Evolutionary conservation across 1,140 invertebrate species (phyloP), one percentile per base, ranked within the genome.

Genomic region (Harlomillsia oculata): DNA sequence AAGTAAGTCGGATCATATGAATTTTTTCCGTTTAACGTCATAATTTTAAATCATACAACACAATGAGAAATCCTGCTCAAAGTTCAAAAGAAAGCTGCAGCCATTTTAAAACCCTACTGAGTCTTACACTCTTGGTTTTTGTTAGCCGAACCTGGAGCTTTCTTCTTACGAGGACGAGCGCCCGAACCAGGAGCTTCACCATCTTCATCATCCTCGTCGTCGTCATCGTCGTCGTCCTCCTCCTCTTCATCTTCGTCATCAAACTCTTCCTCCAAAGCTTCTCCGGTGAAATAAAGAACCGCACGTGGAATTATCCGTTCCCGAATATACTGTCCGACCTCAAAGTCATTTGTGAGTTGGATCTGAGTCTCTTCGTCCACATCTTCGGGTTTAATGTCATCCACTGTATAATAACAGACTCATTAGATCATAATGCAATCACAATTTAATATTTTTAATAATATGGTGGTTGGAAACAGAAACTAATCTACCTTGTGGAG

Each of bases 241-340:
- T 61, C 63, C 18, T 65, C 59, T 32, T 65, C 56, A 34, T 65
- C 59, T n/a, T 65, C 63, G 13, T 65, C 59, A 4, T 65, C 59
- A 25, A 53, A 48, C 16, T 59, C 56, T 20, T 65, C 63, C 20
- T 62, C 53, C 45, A 57, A 21, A 36, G 59, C 56, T 48, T 63
- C 61, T 21, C 84, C 94, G 65, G 94, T 98, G 70, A 83, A 97
- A 67, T 92, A 95, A 25, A 98, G 78, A 45, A 97, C 86, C 64
- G 92, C 92, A 70, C 85, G 81, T 25, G 91, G 92, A 66, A 97
- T 83, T 65, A 97, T 84, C 61, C 88, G 79, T 70, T 96, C 91
- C 67, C 90, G 82, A 67, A 97, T 87, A 71, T 96, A 95, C 75
- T 97, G 91, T n/a, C 94, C 94, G 72, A 97, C 91, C 45, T 97